phyloP scores from a whole-genome alignment of 2,888 invertebrate species.

The Alviniconcha strummeri region DNA sequence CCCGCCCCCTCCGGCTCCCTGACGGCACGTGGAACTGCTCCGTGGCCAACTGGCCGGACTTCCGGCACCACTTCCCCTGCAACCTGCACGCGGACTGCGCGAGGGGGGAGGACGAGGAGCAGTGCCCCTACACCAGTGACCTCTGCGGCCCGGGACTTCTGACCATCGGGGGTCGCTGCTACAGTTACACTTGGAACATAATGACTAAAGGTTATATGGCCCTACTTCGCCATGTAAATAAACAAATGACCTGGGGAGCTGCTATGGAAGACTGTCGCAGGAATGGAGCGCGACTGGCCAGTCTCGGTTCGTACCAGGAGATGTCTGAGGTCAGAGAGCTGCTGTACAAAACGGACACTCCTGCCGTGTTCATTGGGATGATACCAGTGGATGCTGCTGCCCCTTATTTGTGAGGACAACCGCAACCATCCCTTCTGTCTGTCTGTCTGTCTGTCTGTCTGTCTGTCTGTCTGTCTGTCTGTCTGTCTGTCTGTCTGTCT shows the following conservation, averaged over 20 bases:
- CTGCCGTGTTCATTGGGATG: conserved; percentile 4
- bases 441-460: neutral
- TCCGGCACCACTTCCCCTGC: conserved; percentile 11
- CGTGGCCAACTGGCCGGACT: neutral
- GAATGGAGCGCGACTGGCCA: conserved; percentile 5
- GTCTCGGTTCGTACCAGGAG: conserved; percentile 6
- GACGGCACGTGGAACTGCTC: conserved; percentile 19
- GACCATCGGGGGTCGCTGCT: neutral
- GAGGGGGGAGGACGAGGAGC: neutral
- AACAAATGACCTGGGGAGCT: neutral
- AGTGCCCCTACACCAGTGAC: neutral
- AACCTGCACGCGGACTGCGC: neutral
- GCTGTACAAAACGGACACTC: neutral
- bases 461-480: conserved; percentile 15
- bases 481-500: conserved; percentile 1
- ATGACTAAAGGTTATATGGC: neutral
- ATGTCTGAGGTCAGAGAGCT: neutral
- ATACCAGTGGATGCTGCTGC: conserved; percentile 1
- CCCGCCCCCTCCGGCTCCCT: neutral
- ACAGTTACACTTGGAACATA: neutral
- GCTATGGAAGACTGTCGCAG: neutral
- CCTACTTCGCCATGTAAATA: too few species aligned
- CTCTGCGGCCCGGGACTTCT: neutral
- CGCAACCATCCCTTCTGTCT: neutral
- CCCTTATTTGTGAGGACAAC: neutral